Percentiles rank a stretch among this genome's conserved stretches.
Evolutionary conservation across 2,113 vertebrate species (phyloP).

Genomic region (Microcebus murinus): DNA sequence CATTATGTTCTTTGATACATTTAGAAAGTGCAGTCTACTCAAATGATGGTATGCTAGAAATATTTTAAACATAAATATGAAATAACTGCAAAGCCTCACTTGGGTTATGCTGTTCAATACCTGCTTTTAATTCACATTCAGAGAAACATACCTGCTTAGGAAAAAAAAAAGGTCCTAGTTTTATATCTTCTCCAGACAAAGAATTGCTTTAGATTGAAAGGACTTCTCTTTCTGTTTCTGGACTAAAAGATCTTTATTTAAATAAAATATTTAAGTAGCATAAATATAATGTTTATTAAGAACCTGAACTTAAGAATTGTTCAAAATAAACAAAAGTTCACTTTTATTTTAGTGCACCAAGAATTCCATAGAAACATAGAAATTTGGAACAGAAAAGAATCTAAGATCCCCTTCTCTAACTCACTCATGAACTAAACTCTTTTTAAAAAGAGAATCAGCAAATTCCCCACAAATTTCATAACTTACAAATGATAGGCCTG

Average conservation of each 20-base stretch:
- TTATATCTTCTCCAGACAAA: background rate
- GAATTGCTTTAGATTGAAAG: background rate
- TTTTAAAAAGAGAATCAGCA: background rate
- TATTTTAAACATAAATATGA: background rate
- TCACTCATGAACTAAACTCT: background rate
- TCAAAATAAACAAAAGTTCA: background rate
- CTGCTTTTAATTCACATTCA: background rate
- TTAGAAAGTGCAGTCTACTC: background rate
- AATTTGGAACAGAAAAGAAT: background rate
- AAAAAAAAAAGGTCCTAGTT: background rate
- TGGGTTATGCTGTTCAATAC: background rate
- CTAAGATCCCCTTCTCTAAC: background rate
- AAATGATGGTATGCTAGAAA: background rate
- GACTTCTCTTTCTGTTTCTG: background rate
- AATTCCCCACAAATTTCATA: background rate
- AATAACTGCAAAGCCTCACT: background rate
- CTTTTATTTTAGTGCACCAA: background rate
- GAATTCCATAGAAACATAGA: background rate
- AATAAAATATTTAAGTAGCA: slow-evolving; percentile 17
- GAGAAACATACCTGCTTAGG: background rate
- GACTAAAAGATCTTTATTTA: background rate
- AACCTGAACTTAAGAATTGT: background rate
- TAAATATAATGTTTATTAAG: background rate
- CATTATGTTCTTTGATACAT: background rate
- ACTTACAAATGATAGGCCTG: background rate